Percentiles rank a stretch among this genome's conserved stretches.
phyloP scores from a whole-genome alignment of 2,113 vertebrate species.

The Clarias magur region DNA sequence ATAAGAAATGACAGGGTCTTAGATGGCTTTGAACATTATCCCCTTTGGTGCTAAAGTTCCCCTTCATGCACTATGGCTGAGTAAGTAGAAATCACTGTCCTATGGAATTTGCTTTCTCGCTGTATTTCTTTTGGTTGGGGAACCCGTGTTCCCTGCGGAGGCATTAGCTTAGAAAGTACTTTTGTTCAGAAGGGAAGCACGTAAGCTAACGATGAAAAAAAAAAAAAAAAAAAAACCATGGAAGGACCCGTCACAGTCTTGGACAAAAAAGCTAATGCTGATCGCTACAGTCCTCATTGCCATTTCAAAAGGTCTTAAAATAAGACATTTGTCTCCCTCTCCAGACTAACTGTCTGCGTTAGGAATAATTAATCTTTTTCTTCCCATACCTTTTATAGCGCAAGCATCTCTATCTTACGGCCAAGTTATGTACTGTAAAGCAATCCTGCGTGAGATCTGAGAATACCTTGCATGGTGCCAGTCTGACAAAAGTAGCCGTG shows the following conservation, averaged over 20 bases:
- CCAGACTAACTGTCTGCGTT: constrained; percentile 36
- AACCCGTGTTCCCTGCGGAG: constrained; percentile 45
- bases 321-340: constrained; percentile 32
- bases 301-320: constrained; percentile 35
- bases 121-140: constrained; percentile 30
- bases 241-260: constrained; percentile 25
- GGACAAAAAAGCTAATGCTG: not conserved
- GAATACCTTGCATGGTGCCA: constrained; percentile 19
- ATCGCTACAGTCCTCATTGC: constrained; percentile 16
- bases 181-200: not conserved
- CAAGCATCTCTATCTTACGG: constrained; percentile 20
- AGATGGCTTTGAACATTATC: constrained; percentile 54
- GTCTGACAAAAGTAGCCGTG: constrained; percentile 19
- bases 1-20: constrained; percentile 51
- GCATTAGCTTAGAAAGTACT: constrained; percentile 20
- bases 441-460: constrained; percentile 14
- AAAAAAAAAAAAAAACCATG: not conserved
- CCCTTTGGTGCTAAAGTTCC: constrained; percentile 40
- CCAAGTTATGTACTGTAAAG: constrained; percentile 41
- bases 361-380: constrained; percentile 32
- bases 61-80: constrained; percentile 48
- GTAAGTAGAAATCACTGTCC: constrained; percentile 48
- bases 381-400: constrained; percentile 35
- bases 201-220: not conserved
- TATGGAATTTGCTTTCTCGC: constrained; percentile 52